These are phyloP conservation scores for Elgaria multicarinata DNA, from an alignment of 2,113 vertebrate genomes.

Conservation along the genomic window DNA sequence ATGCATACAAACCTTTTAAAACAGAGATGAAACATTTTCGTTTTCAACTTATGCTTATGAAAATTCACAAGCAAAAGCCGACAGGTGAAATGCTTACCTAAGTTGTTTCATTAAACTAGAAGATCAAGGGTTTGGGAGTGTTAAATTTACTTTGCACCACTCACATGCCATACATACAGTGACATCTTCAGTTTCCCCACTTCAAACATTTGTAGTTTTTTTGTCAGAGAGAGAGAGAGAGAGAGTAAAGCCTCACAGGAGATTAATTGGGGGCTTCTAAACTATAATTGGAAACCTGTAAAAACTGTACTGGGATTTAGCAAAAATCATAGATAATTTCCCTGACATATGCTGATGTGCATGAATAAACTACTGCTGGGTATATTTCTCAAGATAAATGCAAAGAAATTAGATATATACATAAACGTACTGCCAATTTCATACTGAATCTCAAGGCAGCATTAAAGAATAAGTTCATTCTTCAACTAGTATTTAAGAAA, in stretches of 20 bases:
- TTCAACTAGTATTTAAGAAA: not conserved
- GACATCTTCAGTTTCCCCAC: slow-evolving; percentile 26
- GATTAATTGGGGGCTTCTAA: slow-evolving; percentile 47
- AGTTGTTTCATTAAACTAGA: not conserved
- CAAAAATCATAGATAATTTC: slow-evolving; percentile 47
- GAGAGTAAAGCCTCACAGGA: slow-evolving; percentile 29
- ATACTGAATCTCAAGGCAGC: slow-evolving; percentile 20
- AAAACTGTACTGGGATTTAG: slow-evolving; percentile 36
- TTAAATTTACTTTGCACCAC: slow-evolving; percentile 35
- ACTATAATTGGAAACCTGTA: slow-evolving; percentile 47
- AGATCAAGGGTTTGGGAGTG: not conserved
- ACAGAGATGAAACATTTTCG: not conserved
- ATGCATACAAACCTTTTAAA: slow-evolving; percentile 13
- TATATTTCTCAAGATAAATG: not conserved
- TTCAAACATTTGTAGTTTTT: not conserved
- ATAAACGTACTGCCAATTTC: not conserved
- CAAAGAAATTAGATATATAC: not conserved
- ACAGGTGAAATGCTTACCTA: slow-evolving; percentile 30
- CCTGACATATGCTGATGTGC: slow-evolving; percentile 22
- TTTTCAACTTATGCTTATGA: slow-evolving; percentile 17
- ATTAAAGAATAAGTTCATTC: not conserved
- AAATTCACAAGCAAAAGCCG: not conserved
- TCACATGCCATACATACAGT: slow-evolving; percentile 16
- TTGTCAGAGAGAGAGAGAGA: not conserved
- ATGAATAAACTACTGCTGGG: slow-evolving; percentile 6